Evolutionary conservation across 2,888 invertebrate genomes (phyloP).

Genomic region (Strigamia transsilvanica): DNA sequence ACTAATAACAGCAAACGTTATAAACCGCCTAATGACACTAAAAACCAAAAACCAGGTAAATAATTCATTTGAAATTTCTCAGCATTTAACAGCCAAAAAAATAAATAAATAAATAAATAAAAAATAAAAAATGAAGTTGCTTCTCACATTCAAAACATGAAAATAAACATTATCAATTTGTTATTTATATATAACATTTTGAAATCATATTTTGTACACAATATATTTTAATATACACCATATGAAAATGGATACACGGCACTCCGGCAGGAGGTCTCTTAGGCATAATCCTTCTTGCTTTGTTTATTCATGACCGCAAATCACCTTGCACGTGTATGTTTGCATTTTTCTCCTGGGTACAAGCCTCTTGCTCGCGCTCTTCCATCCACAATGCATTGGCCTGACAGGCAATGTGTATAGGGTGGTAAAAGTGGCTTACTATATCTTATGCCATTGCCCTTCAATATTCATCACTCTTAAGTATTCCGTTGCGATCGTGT

Average conservation of each 20-base stretch:
- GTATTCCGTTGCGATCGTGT: neutral
- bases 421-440: neutral
- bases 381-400: constrained; percentile 23
- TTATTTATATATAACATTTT: too few relatives aligned
- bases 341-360: constrained; percentile 39
- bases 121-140: too few relatives aligned
- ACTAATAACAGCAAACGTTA: too few relatives aligned
- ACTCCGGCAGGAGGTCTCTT: neutral
- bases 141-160: too few relatives aligned
- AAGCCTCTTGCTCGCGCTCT: neutral
- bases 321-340: constrained; percentile 23
- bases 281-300: constrained; percentile 37
- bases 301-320: constrained; percentile 42
- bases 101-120: neutral
- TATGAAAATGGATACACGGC: constrained; percentile 21
- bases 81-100: neutral
- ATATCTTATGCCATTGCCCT: neutral
- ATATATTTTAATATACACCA: neutral
- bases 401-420: constrained; percentile 1
- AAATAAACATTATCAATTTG: too few relatives aligned
- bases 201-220: neutral
- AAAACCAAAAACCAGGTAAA: too few relatives aligned
- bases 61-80: too few relatives aligned
- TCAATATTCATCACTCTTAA: constrained; percentile 37
- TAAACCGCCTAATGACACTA: too few relatives aligned